phyloP scores from a whole-genome alignment of 2,113 vertebrate species.

The Perognathus longimembris region DNA sequence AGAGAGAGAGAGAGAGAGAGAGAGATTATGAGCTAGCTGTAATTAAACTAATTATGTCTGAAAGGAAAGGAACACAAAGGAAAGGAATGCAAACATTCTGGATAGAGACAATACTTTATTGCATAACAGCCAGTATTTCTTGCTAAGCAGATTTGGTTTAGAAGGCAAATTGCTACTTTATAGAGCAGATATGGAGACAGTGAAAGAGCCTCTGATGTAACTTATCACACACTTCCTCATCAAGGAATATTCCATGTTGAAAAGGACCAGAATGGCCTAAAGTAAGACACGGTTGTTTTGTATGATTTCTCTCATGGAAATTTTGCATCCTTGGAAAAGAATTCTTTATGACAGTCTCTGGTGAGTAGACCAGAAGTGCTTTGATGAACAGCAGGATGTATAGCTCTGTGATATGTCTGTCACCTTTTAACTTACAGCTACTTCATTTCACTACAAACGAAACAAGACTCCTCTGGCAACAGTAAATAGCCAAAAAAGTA shows the following conservation, averaged over 20 bases:
- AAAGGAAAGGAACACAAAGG: neutral
- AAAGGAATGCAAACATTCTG: neutral
- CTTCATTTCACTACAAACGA: neutral
- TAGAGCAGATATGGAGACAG: neutral
- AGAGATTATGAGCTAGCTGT: conserved; percentile 53
- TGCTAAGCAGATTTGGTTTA: neutral
- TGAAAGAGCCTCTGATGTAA: neutral
- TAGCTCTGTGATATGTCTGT: neutral
- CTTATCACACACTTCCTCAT: neutral
- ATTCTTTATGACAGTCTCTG: neutral
- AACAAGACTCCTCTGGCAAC: neutral
- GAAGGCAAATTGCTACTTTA: neutral
- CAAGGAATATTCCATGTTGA: neutral
- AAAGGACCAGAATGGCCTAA: conserved; percentile 28
- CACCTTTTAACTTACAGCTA: neutral
- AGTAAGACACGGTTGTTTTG: neutral
- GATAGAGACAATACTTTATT: conserved; percentile 3
- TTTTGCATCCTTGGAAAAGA: conserved; percentile 45
- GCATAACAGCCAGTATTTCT: neutral
- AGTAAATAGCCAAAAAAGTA: neutral
- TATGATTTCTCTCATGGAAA: neutral
- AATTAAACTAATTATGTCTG: conserved; percentile 35
- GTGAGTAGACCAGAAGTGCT: neutral
- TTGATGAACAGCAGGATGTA: neutral
- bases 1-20: too few relatives aligned